Conservation (phyloP, 2,797 vertebrate species). For the Lithobates pipiens region DNA sequence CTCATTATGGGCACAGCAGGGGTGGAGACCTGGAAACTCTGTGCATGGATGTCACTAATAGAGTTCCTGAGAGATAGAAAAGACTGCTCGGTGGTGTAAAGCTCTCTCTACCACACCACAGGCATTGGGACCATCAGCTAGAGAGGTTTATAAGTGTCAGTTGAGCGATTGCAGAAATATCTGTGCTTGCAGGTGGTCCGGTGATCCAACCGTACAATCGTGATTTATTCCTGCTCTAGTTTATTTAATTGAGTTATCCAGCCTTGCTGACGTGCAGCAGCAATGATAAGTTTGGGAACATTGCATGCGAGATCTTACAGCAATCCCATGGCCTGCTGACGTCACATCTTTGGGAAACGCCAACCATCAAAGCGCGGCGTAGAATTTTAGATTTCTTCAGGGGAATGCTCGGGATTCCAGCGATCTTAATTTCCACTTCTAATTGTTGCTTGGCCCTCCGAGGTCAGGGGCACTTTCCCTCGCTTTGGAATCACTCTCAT, state of each 20-base stretch:
- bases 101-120: too few species aligned
- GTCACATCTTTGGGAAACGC: slow-evolving; percentile 20
- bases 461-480: slow-evolving; percentile 38
- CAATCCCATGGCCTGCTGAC: slow-evolving; percentile 16
- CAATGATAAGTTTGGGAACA: background rate
- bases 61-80: too few species aligned
- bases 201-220: too few species aligned
- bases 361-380: slow-evolving; percentile 17
- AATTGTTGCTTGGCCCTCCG: slow-evolving; percentile 26
- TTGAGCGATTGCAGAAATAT: too few species aligned
- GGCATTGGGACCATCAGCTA: too few species aligned
- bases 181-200: too few species aligned
- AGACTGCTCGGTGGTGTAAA: too few species aligned
- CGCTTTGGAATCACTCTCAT: slow-evolving; percentile 24
- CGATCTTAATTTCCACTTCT: slow-evolving; percentile 16
- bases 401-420: slow-evolving; percentile 47
- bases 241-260: background rate
- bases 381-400: slow-evolving; percentile 25
- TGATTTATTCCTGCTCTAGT: background rate
- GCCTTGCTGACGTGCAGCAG: background rate
- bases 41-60: too few species aligned
- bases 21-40: too few species aligned
- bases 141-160: too few species aligned
- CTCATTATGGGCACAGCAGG: too few species aligned
- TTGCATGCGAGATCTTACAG: background rate